These are phyloP conservation scores for Megaceryle maxima DNA, from an alignment of 2,113 vertebrate species.

Conservation along the genomic window DNA sequence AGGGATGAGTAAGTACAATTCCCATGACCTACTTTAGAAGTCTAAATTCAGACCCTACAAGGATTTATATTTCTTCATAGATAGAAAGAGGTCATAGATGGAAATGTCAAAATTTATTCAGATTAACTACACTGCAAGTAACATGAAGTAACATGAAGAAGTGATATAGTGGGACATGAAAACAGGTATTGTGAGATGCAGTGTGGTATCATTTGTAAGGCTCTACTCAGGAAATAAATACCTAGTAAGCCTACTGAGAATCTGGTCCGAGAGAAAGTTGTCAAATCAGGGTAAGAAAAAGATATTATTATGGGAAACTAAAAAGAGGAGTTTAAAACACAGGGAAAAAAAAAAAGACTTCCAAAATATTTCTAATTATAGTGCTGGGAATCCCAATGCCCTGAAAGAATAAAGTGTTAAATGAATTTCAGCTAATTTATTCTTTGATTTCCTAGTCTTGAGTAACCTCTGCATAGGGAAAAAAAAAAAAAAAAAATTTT, in stretches of 20 bases:
- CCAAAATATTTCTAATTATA: neutral
- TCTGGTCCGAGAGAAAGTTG: neutral
- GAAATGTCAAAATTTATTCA: neutral
- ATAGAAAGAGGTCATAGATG: neutral
- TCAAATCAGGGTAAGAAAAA: neutral
- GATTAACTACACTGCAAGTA: neutral
- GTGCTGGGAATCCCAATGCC: neutral
- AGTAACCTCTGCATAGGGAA: neutral
- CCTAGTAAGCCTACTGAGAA: neutral
- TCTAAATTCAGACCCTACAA: neutral
- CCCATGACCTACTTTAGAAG: slow-evolving; percentile 46
- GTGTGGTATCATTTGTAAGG: neutral
- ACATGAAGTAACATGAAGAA: neutral
- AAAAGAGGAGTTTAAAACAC: neutral
- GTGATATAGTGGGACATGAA: neutral
- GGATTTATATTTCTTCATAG: neutral
- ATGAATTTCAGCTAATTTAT: neutral
- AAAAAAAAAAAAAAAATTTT: neutral
- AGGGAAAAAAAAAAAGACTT: neutral
- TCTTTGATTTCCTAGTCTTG: neutral
- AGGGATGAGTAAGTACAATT: neutral
- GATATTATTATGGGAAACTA: neutral
- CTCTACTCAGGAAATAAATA: neutral
- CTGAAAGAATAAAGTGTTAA: neutral
- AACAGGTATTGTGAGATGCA: neutral